Conservation (phyloP, 2,797 vertebrate species). For the Typhlichthys subterraneus region DNA sequence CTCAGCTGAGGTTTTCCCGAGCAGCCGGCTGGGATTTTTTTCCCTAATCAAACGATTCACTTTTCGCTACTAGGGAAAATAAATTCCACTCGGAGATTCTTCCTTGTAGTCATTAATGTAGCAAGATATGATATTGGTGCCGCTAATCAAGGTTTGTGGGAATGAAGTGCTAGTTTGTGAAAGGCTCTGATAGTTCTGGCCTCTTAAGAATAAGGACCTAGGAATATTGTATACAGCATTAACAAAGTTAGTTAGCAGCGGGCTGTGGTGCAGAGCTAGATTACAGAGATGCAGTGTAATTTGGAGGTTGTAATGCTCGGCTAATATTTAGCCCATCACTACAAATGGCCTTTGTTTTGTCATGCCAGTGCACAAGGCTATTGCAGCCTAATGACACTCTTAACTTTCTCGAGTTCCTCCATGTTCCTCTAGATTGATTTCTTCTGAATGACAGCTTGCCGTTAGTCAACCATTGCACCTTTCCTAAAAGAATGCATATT, state of each 20-base stretch:
- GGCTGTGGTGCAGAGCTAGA: slow-evolving; percentile 26
- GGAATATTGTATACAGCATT: slow-evolving; percentile 12
- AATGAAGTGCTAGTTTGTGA: slow-evolving; percentile 4
- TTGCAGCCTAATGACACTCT: slow-evolving; percentile 35
- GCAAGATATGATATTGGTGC: slow-evolving; percentile 12
- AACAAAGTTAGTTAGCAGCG: slow-evolving; percentile 12
- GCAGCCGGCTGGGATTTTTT: slow-evolving; percentile 27
- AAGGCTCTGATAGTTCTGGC: slow-evolving; percentile 8
- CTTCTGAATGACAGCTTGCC: slow-evolving; percentile 66
- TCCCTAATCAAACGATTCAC: slow-evolving; percentile 43
- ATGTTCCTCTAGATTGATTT: slow-evolving; percentile 58
- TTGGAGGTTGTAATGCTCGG: slow-evolving; percentile 28
- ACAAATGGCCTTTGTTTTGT: slow-evolving; percentile 27
- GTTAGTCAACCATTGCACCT: slow-evolving; percentile 59
- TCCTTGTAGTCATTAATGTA: slow-evolving; percentile 7
- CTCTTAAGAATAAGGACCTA: slow-evolving; percentile 16
- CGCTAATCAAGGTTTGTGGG: slow-evolving; percentile 9
- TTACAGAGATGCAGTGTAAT: slow-evolving; percentile 24
- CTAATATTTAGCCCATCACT: slow-evolving; percentile 23
- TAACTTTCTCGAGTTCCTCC: slow-evolving; percentile 36
- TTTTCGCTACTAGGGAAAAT: slow-evolving; percentile 9
- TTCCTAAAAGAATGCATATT: slow-evolving; percentile 50
- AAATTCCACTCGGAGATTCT: slow-evolving; percentile 5
- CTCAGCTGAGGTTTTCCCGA: slow-evolving; percentile 54
- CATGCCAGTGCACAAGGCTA: slow-evolving; percentile 21